Base-by-base conservation (phyloP, 2,888 invertebrate genomes). In the Melanchra persicariae region DNA sequence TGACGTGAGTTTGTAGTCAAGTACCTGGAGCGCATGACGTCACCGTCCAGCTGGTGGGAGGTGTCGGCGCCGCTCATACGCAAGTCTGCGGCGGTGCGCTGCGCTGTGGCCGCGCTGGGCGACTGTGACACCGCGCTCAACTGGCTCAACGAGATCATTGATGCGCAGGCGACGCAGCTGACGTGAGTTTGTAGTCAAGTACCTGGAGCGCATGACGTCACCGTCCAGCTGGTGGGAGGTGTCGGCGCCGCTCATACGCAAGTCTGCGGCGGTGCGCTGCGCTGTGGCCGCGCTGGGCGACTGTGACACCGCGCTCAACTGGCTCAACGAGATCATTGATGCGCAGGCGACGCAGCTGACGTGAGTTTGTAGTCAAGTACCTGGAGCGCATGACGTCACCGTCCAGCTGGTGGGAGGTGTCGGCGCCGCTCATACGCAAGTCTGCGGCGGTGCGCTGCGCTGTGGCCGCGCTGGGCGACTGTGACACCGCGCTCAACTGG, bases 141-240 rank as follows among this genome's bases (percentile, higher is more conserved):
- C 74, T 97, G 97, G 97, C 93, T 98, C 67, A 97, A 97, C 82
- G 97, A 97, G 78, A 92, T 97, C 63, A 96, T 98, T 24, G 97
- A 97, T 81, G 96, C 96, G 19, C 96, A 96, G 47, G 93, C 95
- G 0, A 79, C 83, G 0, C 85, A 93, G 24, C 73, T 91, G 34
- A 89, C 93, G 97, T 96, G 74, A 92, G 92, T 91, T 26, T 86
- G 8, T n/a, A 30, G 7, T n/a, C 6, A 95, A 95, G 85, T 94
- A 96, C 78, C 90, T 97, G 52, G 97, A 98, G 89, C 96, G 97
- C 8, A 95, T 98, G 88, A 97, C 97, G 52, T 97, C 97, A 0
- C 97, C 98, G 0, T 94, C 95, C 17, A 93, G 96, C 59, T 97
- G 97, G 97, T 97, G 97, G 96, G 97, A 97, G 90, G 93, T 96